Evolutionary conservation across 2,888 invertebrate genomes (phyloP).

Genomic region (Drosophila lutescens): DNA sequence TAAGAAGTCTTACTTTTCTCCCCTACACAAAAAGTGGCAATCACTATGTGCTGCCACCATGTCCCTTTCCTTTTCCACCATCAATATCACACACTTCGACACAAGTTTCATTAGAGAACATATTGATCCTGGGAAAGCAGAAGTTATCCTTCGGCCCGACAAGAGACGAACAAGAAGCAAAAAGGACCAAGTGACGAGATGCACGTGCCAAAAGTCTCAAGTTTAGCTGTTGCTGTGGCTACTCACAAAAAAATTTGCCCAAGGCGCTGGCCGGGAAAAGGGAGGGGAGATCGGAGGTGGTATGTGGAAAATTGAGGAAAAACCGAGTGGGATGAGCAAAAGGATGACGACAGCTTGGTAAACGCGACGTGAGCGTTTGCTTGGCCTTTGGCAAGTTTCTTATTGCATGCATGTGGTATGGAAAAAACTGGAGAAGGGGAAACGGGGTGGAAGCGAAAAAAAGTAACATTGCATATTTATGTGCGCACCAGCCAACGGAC

Average conservation of each 20-base stretch:
- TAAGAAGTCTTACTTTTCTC: neutral
- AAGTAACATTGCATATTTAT: slow-evolving; percentile 65
- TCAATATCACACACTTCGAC: slow-evolving; percentile 51
- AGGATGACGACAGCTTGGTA: slow-evolving; percentile 39
- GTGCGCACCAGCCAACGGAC: slow-evolving; percentile 30
- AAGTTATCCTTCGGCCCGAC: slow-evolving; percentile 13
- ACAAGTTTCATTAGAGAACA: slow-evolving; percentile 49
- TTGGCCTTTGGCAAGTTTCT: slow-evolving; percentile 46
- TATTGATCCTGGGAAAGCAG: slow-evolving; percentile 33
- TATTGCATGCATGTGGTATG: slow-evolving; percentile 44
- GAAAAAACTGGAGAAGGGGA: slow-evolving; percentile 2
- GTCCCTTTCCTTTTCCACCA: slow-evolving; percentile 22
- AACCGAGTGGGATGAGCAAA: slow-evolving; percentile 28
- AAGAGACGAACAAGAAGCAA: slow-evolving; percentile 11
- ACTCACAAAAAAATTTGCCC: slow-evolving; percentile 30
- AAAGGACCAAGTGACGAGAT: slow-evolving; percentile 13
- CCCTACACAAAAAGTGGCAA: neutral
- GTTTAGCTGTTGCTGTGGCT: slow-evolving; percentile 45
- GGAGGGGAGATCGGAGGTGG: neutral
- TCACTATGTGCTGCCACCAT: neutral
- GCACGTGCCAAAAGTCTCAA: slow-evolving; percentile 47
- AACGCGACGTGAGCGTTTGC: slow-evolving; percentile 38
- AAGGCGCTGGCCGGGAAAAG: slow-evolving; percentile 4
- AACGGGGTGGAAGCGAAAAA: slow-evolving; percentile 11
- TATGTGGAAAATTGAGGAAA: slow-evolving; percentile 31